Conservation (phyloP, 2,797 vertebrate genomes). For the Serranus cabrilla region DNA sequence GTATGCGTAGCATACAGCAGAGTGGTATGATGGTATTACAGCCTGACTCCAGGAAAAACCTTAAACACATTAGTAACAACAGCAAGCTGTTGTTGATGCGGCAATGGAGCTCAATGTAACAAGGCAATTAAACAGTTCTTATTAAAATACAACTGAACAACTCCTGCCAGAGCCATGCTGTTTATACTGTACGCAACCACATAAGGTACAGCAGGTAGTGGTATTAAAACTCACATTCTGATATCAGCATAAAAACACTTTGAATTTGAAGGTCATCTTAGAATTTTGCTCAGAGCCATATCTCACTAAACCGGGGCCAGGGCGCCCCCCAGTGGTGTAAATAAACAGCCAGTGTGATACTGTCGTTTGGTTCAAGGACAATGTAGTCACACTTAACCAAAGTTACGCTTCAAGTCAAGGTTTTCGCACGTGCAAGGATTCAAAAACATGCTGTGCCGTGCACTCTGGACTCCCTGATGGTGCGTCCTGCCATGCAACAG, state of each 20-base stretch:
- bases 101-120: background rate
- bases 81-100: background rate
- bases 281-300: background rate
- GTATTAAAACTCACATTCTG: slow-evolving; percentile 9
- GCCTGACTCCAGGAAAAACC: background rate
- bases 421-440: background rate
- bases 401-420: background rate
- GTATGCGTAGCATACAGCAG: background rate
- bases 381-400: background rate
- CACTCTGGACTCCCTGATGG: background rate
- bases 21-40: background rate
- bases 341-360: background rate
- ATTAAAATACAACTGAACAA: background rate
- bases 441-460: background rate
- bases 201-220: background rate
- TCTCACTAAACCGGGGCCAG: slow-evolving; percentile 3
- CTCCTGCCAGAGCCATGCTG: slow-evolving; percentile 2
- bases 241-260: background rate
- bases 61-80: background rate
- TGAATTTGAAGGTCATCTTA: background rate
- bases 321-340: slow-evolving; percentile 58
- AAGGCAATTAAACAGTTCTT: background rate
- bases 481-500: slow-evolving; percentile 2
- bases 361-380: background rate
- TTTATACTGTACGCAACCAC: background rate